These are phyloP conservation scores for Cordilura impudica DNA, from an alignment of 2,888 invertebrate genomes.

Conservation along the genomic window DNA sequence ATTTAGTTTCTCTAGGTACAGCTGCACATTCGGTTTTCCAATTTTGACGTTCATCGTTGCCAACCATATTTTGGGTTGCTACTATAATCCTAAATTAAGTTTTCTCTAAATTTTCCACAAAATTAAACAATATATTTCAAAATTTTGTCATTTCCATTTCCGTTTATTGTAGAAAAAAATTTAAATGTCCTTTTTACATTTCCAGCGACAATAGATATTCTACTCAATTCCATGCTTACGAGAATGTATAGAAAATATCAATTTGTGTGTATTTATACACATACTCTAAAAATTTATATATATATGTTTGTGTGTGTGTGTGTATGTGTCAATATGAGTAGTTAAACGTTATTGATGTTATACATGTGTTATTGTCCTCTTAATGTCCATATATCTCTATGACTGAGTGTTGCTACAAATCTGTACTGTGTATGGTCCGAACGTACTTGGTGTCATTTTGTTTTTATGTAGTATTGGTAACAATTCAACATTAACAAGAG, in stretches of 20 bases:
- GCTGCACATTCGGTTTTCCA: too few relatives aligned
- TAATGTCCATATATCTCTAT: constrained; percentile 48
- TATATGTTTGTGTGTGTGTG: background rate
- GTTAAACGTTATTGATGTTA: constrained; percentile 56
- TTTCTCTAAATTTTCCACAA: too few relatives aligned
- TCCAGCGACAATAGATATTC: background rate
- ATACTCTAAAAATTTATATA: too few relatives aligned
- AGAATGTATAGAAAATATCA: constrained; percentile 32
- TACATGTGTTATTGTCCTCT: constrained; percentile 62
- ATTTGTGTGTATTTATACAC: constrained; percentile 6
- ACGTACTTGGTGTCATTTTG: constrained; percentile 40
- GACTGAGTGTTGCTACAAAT: background rate
- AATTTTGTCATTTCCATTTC: too few relatives aligned
- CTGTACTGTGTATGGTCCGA: background rate
- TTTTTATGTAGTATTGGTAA: constrained; percentile 34
- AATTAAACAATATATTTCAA: too few relatives aligned
- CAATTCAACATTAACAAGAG: constrained; percentile 16
- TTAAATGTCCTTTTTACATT: background rate
- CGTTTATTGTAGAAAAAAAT: too few relatives aligned
- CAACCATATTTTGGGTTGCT: too few relatives aligned
- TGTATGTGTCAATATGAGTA: constrained; percentile 14
- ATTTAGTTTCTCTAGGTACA: too few relatives aligned
- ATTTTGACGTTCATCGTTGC: too few relatives aligned
- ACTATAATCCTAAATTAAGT: too few relatives aligned
- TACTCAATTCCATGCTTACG: constrained; percentile 1